Base-by-base conservation (phyloP, 2,797 vertebrate genomes). In the Labeo calbasu region DNA sequence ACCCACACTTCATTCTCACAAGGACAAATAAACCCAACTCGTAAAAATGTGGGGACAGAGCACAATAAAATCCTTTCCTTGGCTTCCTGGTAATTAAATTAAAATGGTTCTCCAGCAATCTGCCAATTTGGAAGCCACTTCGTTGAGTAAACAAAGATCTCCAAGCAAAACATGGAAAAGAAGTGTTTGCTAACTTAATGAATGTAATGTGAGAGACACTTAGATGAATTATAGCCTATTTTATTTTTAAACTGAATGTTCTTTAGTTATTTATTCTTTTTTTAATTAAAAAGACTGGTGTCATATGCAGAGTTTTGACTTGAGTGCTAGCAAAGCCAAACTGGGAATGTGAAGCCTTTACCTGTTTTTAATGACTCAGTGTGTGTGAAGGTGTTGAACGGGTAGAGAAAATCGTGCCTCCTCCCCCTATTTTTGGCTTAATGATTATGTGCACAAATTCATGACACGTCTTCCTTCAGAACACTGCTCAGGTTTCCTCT, bases 11-110 rank as follows among this genome's bases (percentile, higher is more conserved):
- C 23, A 72, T 61, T 21, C 55, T 78, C 66, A 55, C 46, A 21
- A 48, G 28, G 21, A 71, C 78, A 73, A 46, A 75, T 72, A 82
- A 88, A 81, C 76, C 65, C n/a, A 75, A 72, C 59, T 82, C 23
- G 15, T 88, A 84, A 82, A 82, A 84, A 46, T 75, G 82, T 71
- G 25, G 15, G 69, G 70, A 77, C 78, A 79, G 78, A 84, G 69
- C 28, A 57, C 68, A 81, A 63, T 82, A 81, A 85, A 85, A 71
- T 70, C 68, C 28, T 43, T 81, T 1, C 28, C 28, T 77, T 77
- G 72, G 79, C 66, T 13, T 77, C 57, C 61, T 77, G 6, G 81
- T 65, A 19, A 25, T n/a, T n/a, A n/a, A 75, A 82, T 85, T 59
- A 68, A 36, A 82, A 51, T 2, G 21, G 8, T 48, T 69, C 63